Conservation (phyloP, 2,113 vertebrate species). For the Hypocryptadius cinnamomeus region DNA sequence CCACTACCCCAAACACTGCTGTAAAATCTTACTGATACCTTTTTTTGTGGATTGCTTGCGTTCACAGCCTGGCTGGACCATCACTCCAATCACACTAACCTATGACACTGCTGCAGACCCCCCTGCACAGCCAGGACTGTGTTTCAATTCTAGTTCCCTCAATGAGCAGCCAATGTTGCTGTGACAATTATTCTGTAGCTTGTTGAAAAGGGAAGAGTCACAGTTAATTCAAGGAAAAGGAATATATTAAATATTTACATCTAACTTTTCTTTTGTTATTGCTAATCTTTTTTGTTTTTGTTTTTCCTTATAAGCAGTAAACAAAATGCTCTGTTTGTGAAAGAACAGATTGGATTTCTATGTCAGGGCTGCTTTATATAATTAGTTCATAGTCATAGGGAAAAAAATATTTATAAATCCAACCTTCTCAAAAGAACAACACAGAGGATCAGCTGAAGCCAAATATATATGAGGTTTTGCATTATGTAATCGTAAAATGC, state of each 20-base stretch:
- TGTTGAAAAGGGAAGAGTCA: constrained; percentile 22
- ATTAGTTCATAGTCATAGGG: constrained; percentile 26
- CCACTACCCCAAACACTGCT: background rate
- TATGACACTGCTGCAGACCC: background rate
- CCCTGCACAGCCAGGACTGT: background rate
- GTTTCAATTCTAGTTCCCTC: background rate
- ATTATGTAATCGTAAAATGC: background rate
- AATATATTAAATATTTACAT: constrained; percentile 21
- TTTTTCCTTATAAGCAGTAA: background rate
- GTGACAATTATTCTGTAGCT: constrained; percentile 11
- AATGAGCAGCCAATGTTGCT: background rate
- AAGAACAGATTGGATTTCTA: constrained; percentile 1
- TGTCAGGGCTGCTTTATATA: constrained; percentile 9
- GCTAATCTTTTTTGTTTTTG: background rate
- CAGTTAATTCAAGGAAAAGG: constrained; percentile 22
- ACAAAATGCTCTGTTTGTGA: background rate
- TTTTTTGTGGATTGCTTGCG: background rate
- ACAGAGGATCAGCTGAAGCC: constrained; percentile 30
- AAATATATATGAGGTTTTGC: background rate
- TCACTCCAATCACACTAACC: background rate
- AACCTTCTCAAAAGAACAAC: background rate
- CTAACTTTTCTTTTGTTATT: background rate
- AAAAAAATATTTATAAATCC: background rate
- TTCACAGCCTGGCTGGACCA: background rate
- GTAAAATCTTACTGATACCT: background rate